phyloP scores from a whole-genome alignment of 2,113 vertebrate genomes.

The Rhegmatorhina hoffmannsi region DNA sequence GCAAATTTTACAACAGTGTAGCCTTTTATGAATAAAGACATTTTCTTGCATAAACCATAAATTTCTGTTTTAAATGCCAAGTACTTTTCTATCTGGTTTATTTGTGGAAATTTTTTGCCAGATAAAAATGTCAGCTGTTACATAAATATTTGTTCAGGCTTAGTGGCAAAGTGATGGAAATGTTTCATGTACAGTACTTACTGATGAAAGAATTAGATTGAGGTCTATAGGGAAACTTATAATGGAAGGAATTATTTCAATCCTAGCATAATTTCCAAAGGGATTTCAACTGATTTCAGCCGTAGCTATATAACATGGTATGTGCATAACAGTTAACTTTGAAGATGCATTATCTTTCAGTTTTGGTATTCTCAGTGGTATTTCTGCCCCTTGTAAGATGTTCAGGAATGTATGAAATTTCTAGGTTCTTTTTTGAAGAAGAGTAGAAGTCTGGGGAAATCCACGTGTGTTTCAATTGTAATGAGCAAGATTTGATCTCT shows the following conservation, averaged over 20 bases:
- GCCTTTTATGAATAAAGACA: background rate
- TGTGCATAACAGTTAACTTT: background rate
- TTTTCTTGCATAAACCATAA: background rate
- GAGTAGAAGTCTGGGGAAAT: background rate
- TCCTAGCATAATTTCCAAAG: background rate
- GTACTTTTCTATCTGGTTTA: conserved; percentile 8
- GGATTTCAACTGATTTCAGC: background rate
- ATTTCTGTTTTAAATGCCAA: background rate
- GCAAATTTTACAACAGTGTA: background rate
- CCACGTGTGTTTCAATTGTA: background rate
- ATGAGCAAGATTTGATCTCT: background rate
- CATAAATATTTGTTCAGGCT: conserved; percentile 46
- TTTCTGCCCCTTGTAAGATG: background rate
- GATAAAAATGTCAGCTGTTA: background rate
- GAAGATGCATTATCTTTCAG: background rate
- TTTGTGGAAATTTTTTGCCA: background rate
- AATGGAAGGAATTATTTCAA: conserved; percentile 1
- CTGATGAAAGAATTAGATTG: conserved; percentile 27
- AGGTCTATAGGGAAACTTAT: background rate
- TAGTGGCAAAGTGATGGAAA: background rate
- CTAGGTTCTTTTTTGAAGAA: background rate
- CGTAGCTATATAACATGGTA: background rate
- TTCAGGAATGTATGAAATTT: background rate
- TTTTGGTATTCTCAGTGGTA: background rate
- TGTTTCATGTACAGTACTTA: conserved; percentile 13